phyloP scores from a whole-genome alignment of 2,888 invertebrate species.

The Drosophila niveifrons region DNA sequence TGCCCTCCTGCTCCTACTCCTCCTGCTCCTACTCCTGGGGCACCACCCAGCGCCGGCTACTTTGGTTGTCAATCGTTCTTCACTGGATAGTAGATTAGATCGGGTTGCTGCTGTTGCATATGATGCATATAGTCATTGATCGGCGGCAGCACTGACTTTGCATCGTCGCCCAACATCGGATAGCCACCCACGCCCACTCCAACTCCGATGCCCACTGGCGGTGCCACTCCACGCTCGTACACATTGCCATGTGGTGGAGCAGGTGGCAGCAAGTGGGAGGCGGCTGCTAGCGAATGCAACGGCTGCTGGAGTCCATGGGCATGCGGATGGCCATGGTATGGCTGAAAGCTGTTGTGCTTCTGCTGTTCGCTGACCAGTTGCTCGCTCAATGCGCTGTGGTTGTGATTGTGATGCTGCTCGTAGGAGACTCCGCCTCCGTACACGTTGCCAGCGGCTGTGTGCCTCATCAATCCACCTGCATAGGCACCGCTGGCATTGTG shows the following conservation, averaged over 20 bases:
- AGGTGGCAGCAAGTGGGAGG: conserved; percentile 76
- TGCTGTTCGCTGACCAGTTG: conserved; percentile 79
- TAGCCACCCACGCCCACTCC: conserved; percentile 72
- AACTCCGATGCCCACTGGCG: conserved; percentile 64
- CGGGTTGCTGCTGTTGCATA: conserved; percentile 82
- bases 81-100: conserved; percentile 85
- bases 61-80: conserved; percentile 85
- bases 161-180: conserved; percentile 80
- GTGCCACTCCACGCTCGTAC: conserved; percentile 76
- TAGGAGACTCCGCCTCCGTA: conserved; percentile 66
- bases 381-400: conserved; percentile 71
- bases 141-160: conserved; percentile 84
- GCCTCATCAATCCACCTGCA: conserved; percentile 79
- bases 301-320: conserved; percentile 65
- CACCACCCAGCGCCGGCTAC: conserved; percentile 67
- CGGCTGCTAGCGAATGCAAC: conserved; percentile 68
- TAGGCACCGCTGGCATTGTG: conserved; percentile 66
- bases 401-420: conserved; percentile 68
- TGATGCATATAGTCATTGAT: conserved; percentile 85
- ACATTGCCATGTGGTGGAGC: conserved; percentile 78
- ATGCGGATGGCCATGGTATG: conserved; percentile 80
- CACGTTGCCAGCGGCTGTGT: conserved; percentile 66
- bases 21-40: conserved; percentile 13
- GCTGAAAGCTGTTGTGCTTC: conserved; percentile 84
- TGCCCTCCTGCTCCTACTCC: neutral